These are phyloP conservation scores for Serripes groenlandicus DNA, from an alignment of 2,888 invertebrate genomes.

Conservation along the genomic window DNA sequence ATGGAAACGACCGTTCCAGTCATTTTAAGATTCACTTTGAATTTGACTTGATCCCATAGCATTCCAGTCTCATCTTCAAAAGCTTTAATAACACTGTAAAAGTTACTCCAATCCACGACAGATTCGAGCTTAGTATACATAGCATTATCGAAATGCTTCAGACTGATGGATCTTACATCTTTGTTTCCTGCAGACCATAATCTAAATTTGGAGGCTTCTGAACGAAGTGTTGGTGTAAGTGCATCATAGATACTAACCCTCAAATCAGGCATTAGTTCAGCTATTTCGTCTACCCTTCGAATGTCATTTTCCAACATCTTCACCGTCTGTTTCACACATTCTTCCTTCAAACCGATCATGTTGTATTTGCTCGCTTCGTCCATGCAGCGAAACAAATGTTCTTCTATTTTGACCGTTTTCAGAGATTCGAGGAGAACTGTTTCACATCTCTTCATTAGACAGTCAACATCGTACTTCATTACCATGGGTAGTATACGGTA, in stretches of 20 bases:
- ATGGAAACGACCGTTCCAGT: no score
- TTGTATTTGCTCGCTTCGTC: not conserved
- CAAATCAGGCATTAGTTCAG: not conserved
- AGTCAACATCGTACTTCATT: not conserved
- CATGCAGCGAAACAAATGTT: not conserved
- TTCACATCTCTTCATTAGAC: not conserved
- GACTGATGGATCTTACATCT: no score
- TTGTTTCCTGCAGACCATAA: not conserved
- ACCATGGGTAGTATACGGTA: not conserved
- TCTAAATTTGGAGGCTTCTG: conserved; percentile 2
- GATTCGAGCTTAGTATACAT: no score
- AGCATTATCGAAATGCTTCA: no score
- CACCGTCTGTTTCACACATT: conserved; percentile 1
- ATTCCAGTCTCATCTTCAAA: no score
- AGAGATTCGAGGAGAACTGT: not conserved
- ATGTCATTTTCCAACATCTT: not conserved
- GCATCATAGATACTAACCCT: not conserved
- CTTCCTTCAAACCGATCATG: not conserved
- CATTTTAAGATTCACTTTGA: no score
- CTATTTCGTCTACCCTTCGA: not conserved
- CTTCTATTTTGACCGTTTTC: not conserved
- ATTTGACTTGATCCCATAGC: no score
- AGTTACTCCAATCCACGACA: no score
- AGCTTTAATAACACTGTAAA: no score
- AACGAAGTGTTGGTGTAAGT: not conserved